Evolutionary conservation across 1,140 invertebrate genomes (phyloP).

Genomic region (Drosophila ercepeae): DNA sequence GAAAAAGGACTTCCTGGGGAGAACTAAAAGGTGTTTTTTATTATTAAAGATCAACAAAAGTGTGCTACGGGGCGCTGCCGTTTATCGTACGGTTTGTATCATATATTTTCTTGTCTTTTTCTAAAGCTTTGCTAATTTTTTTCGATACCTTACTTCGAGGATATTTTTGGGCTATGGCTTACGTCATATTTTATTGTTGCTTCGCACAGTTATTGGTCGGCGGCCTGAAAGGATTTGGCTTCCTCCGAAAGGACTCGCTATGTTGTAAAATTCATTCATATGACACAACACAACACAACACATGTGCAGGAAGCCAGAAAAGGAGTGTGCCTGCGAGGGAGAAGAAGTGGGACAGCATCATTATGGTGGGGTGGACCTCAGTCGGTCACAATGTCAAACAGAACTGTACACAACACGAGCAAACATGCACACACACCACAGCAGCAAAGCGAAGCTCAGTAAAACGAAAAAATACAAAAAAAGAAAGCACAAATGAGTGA

Average conservation of each 20-base stretch:
- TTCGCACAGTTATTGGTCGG: constrained; percentile 38
- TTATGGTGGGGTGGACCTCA: constrained; percentile 16
- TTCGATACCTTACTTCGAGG: constrained; percentile 10
- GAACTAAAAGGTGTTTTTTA: background rate
- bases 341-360: constrained; percentile 13
- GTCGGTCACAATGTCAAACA: constrained; percentile 74
- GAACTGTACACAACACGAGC: constrained; percentile 54
- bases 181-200: constrained; percentile 76
- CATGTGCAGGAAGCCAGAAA: constrained; percentile 4
- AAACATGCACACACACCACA: constrained; percentile 26
- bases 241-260: constrained; percentile 33
- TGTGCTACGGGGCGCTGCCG: too few species aligned
- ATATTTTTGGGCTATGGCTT: constrained; percentile 55
- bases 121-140: constrained; percentile 1
- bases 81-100: too few species aligned
- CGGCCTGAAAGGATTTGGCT: constrained; percentile 45
- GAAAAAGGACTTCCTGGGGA: background rate
- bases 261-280: constrained; percentile 67
- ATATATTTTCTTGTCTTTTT: too few species aligned
- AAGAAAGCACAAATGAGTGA: constrained; percentile 15
- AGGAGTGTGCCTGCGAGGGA: background rate
- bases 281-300: constrained; percentile 10
- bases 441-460: constrained; percentile 3
- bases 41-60: too few species aligned
- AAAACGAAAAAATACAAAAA: constrained; percentile 4